These are phyloP conservation scores for Trachymyrmex septentrionalis DNA, from an alignment of 1,140 invertebrate genomes.

Conservation along the genomic window DNA sequence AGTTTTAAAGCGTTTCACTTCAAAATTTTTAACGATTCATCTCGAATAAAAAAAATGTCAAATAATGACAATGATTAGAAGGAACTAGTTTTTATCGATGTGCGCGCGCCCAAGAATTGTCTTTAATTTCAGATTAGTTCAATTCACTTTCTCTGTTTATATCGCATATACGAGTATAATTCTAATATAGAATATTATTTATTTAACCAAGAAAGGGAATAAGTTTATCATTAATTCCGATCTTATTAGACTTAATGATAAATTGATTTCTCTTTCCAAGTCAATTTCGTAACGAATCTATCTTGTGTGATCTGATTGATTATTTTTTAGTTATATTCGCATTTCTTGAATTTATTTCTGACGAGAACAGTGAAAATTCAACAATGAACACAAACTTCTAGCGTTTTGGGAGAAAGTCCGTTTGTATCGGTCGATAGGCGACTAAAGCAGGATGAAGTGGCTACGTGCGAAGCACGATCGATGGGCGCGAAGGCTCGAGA, in stretches of 20 bases:
- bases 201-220: not conserved
- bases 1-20: not conserved
- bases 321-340: not conserved
- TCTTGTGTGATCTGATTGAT: not conserved
- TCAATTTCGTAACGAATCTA: too few species aligned
- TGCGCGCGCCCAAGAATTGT: not conserved
- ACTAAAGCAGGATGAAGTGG: slow-evolving; percentile 62
- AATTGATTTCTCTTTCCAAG: too few species aligned
- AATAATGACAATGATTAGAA: not conserved
- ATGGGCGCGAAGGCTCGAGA: slow-evolving; percentile 46
- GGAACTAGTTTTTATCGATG: not conserved
- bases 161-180: not conserved
- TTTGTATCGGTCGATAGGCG: slow-evolving; percentile 56
- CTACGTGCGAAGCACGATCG: slow-evolving; percentile 57
- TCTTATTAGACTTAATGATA: too few species aligned
- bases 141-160: slow-evolving; percentile 1
- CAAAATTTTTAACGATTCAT: not conserved
- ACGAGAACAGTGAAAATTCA: slow-evolving; percentile 9
- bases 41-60: not conserved
- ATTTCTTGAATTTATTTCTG: not conserved
- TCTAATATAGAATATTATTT: not conserved
- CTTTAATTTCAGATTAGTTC: not conserved
- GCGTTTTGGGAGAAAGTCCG: slow-evolving; percentile 54
- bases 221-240: not conserved
- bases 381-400: slow-evolving; percentile 21